phyloP scores from a whole-genome alignment of 92 coral and sea anemone genomes.

The Heteractis magnifica region DNA sequence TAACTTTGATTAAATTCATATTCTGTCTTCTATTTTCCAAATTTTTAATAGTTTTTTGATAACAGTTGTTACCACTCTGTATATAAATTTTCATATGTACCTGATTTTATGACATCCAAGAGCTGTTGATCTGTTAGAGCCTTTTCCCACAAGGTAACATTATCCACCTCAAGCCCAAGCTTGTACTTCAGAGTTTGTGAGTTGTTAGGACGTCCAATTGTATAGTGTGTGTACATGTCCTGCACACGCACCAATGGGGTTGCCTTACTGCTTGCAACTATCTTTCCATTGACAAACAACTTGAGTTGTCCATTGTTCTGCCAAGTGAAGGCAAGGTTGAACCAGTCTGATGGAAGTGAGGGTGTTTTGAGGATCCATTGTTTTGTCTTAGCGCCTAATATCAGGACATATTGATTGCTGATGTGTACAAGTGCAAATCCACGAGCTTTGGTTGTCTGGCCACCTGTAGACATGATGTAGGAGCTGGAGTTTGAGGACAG shows the following conservation, averaged over 20 bases:
- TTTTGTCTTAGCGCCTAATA: conserved; percentile 64
- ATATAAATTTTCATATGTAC: conserved; percentile 6
- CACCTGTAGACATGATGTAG: conserved; percentile 81
- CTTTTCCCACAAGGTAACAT: conserved; percentile 73
- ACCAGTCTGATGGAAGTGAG: conserved; percentile 74
- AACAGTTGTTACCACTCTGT: too few species aligned
- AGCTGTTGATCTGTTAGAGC: conserved; percentile 64
- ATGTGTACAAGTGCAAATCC: conserved; percentile 77
- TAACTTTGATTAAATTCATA: too few species aligned
- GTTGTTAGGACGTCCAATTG: conserved; percentile 82
- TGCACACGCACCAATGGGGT: conserved; percentile 55
- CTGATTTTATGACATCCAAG: conserved; percentile 35
- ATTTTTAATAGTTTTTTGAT: background rate
- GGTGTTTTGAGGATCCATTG: conserved; percentile 80
- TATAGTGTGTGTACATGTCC: conserved; percentile 63
- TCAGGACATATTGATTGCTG: conserved; percentile 61
- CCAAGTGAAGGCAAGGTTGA: conserved; percentile 91
- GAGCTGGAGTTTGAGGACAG: conserved; percentile 54
- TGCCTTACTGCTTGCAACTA: conserved; percentile 51
- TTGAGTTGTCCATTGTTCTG: conserved; percentile 56
- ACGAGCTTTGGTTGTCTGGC: conserved; percentile 83
- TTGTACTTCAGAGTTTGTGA: conserved; percentile 58
- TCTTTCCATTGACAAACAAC: conserved; percentile 68
- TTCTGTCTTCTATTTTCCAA: background rate
- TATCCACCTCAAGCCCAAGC: conserved; percentile 52